These are phyloP conservation scores for Clarias platycephalus DNA, from an alignment of 2,797 vertebrate species.

Conservation along the genomic window DNA sequence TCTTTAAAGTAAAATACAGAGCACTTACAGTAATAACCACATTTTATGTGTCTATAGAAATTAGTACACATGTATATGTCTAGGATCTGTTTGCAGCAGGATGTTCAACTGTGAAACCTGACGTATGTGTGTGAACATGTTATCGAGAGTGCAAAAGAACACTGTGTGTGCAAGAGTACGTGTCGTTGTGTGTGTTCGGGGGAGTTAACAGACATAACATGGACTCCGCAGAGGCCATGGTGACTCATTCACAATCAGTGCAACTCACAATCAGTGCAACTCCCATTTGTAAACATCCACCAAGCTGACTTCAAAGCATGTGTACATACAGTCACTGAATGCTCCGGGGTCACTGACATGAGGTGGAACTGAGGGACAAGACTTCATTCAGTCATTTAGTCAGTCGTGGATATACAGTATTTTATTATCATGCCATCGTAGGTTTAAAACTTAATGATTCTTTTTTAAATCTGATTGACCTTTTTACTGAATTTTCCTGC, in stretches of 20 bases:
- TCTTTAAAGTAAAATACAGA: not conserved
- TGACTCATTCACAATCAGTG: conserved; percentile 67
- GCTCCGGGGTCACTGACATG: conserved; percentile 19
- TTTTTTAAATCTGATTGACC: not conserved
- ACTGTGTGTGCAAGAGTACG: conserved; percentile 50
- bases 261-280: conserved; percentile 61
- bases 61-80: not conserved
- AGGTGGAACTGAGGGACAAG: conserved; percentile 1
- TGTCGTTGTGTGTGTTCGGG: conserved; percentile 36
- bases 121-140: not conserved
- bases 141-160: conserved; percentile 25
- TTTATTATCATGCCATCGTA: conserved; percentile 12
- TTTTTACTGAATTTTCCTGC: not conserved
- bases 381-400: conserved; percentile 13
- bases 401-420: conserved; percentile 18
- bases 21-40: not conserved
- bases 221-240: conserved; percentile 53
- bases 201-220: conserved; percentile 27
- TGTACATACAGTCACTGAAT: conserved; percentile 8
- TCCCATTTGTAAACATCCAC: conserved; percentile 56
- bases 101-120: conserved; percentile 8
- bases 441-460: not conserved
- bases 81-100: conserved; percentile 11
- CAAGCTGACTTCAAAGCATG: conserved; percentile 12
- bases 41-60: not conserved